A percentile compares a stretch with the other conserved stretches of the same genome.
Conservation (phyloP, 1,140 invertebrate genomes). For the Nephila pilipes region DNA sequence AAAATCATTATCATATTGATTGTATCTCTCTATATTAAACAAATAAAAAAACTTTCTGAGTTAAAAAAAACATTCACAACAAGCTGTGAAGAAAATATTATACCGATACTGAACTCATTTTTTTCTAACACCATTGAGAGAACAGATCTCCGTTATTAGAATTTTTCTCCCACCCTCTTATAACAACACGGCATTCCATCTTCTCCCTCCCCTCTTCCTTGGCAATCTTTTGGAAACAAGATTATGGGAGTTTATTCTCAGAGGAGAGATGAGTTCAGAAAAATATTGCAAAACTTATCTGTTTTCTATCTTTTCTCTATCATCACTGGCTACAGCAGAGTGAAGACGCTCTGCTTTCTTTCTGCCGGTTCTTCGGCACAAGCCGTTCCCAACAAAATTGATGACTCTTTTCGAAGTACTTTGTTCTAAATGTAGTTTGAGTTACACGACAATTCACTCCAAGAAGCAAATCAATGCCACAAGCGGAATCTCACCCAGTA, state of each 20-base stretch:
- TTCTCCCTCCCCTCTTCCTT: background rate
- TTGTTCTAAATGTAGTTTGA: constrained; percentile 55
- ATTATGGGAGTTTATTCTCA: constrained; percentile 33
- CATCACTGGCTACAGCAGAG: constrained; percentile 5
- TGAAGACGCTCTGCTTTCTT: background rate
- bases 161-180: background rate
- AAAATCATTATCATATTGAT: background rate
- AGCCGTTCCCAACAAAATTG: constrained; percentile 29
- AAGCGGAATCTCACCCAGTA: background rate
- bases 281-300: constrained; percentile 45
- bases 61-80: background rate
- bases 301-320: constrained; percentile 50
- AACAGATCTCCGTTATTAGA: constrained; percentile 40
- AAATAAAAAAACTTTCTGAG: background rate
- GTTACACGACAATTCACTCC: constrained; percentile 57
- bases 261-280: constrained; percentile 20
- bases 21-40: background rate
- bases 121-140: background rate
- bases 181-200: constrained; percentile 20
- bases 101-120: background rate
- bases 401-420: constrained; percentile 51
- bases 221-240: constrained; percentile 13
- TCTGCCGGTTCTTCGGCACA: background rate
- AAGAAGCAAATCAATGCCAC: constrained; percentile 22
- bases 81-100: constrained; percentile 7